These are phyloP conservation scores for Tenthredo amoena DNA, from an alignment of 2,888 invertebrate species.

Conservation along the genomic window DNA sequence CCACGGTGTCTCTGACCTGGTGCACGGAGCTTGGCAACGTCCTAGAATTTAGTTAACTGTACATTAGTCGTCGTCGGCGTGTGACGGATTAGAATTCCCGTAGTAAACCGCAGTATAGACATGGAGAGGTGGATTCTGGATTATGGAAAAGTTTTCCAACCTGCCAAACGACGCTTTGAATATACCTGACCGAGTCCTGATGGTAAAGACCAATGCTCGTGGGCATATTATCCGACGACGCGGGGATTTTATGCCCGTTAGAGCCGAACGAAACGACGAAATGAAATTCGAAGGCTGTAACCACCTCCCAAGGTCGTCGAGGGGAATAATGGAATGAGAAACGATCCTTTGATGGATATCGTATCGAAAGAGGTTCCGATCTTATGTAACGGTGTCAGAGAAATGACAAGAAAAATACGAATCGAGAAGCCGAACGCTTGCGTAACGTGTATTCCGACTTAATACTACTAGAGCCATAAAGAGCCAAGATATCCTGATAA, in stretches of 20 bases:
- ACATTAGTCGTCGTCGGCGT: constrained; percentile 23
- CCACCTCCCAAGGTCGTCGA: background rate
- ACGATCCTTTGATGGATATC: background rate
- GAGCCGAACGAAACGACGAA: constrained; percentile 4
- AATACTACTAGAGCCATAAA: background rate
- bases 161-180: no score
- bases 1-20: background rate
- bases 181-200: no score
- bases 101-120: background rate
- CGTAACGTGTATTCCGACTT: background rate
- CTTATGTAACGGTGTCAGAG: background rate
- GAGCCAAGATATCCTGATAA: constrained; percentile 3
- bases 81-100: constrained; percentile 23
- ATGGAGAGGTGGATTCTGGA: background rate
- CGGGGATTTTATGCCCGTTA: background rate
- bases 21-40: background rate
- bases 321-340: background rate
- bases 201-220: background rate
- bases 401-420: background rate
- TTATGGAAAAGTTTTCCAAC: background rate
- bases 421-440: background rate
- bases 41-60: constrained; percentile 50
- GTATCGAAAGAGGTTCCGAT: background rate
- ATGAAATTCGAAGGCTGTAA: background rate
- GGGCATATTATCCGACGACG: background rate